phyloP scores from a whole-genome alignment of 2,888 invertebrate species.

The Pammene aurita region DNA sequence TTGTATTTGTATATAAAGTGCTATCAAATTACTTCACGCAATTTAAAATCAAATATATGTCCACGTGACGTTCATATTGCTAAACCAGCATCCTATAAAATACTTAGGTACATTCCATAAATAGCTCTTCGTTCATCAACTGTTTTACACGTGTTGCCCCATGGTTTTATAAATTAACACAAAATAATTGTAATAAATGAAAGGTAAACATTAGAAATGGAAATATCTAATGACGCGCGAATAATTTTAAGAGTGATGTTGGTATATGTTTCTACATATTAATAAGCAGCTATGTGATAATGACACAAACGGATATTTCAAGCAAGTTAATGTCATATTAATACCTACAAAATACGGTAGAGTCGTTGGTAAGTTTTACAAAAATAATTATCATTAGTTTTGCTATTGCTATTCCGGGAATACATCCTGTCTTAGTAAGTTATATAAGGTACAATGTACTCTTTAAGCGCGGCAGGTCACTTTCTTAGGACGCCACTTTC shows the following conservation, averaged over 20 bases:
- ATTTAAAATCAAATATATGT: not conserved
- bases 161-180: constrained; percentile 15
- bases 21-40: too few species aligned
- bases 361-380: too few species aligned
- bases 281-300: constrained; percentile 27
- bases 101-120: constrained; percentile 15
- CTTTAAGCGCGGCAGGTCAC: too few species aligned
- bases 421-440: too few species aligned
- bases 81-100: not conserved
- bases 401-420: too few species aligned
- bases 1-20: too few species aligned
- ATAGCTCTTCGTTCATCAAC: constrained; percentile 12
- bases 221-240: constrained; percentile 23
- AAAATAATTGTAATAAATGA: constrained; percentile 25
- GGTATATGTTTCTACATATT: not conserved
- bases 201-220: constrained; percentile 15
- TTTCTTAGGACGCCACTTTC: too few species aligned
- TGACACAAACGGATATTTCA: constrained; percentile 30
- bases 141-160: not conserved
- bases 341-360: not conserved
- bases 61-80: too few species aligned
- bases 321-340: not conserved
- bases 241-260: not conserved
- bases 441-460: too few species aligned
- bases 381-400: too few species aligned